phyloP scores from a whole-genome alignment of 2,113 vertebrate genomes.

The Puma concolor region DNA sequence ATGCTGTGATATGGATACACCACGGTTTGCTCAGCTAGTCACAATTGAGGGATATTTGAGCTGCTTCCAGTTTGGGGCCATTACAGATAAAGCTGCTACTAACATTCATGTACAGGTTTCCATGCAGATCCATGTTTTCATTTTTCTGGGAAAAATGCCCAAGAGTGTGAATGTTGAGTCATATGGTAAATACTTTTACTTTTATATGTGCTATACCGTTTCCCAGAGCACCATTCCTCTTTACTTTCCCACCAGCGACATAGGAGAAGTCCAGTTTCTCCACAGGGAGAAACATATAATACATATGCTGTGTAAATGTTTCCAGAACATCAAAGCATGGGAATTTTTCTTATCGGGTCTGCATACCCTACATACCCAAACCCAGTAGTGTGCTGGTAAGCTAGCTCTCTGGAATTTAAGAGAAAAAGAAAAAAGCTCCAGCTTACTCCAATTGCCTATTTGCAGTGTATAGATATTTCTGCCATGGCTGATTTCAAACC shows the following conservation, averaged over 20 bases:
- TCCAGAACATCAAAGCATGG: not conserved
- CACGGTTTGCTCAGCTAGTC: not conserved
- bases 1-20: not conserved
- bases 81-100: not conserved
- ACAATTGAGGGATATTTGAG: not conserved
- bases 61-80: not conserved
- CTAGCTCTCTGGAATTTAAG: not conserved
- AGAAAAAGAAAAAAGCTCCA: not conserved
- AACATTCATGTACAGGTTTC: not conserved
- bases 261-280: not conserved
- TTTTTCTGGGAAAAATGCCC: not conserved
- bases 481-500: not conserved
- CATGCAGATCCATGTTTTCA: not conserved
- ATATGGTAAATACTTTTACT: not conserved
- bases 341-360: not conserved
- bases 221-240: not conserved
- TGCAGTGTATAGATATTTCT: not conserved
- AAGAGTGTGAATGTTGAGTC: not conserved
- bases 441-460: not conserved
- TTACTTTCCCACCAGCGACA: not conserved
- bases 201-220: not conserved
- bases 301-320: not conserved
- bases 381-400: not conserved
- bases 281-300: not conserved
- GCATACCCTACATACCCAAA: not conserved